Conservation (phyloP, 2,113 vertebrate genomes). For the Rhinoptilus africanus region DNA sequence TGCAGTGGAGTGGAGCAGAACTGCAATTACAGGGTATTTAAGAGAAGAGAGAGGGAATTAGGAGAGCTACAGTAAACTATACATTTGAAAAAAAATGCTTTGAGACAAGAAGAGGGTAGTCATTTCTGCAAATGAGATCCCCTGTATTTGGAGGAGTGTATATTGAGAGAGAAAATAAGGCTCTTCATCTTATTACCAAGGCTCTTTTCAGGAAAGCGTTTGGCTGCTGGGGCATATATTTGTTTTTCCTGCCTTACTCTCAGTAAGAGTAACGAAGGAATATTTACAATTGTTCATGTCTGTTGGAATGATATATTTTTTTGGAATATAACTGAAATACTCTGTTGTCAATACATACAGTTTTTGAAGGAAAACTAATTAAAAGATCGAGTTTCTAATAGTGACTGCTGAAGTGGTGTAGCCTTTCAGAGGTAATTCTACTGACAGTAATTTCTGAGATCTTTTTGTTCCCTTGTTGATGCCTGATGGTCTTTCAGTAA, state of each 20-base stretch:
- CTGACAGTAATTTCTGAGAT: not conserved
- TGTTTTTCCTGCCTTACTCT: not conserved
- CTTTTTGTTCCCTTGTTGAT: not conserved
- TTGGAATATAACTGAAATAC: not conserved
- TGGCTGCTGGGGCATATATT: not conserved
- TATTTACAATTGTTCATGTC: not conserved
- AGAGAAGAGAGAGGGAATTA: not conserved
- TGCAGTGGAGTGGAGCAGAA: not conserved
- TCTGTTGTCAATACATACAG: not conserved
- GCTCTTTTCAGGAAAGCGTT: not conserved
- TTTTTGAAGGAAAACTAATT: conserved; percentile 5
- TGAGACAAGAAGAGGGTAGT: not conserved
- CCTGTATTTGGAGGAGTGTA: not conserved
- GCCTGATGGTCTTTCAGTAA: not conserved
- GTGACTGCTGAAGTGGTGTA: not conserved
- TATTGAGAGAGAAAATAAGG: not conserved
- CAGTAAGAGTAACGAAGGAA: not conserved
- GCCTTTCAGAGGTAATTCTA: not conserved
- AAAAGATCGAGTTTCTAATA: not conserved
- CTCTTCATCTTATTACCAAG: not conserved
- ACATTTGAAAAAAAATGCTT: not conserved
- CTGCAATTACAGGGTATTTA: not conserved
- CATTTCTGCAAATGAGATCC: not conserved
- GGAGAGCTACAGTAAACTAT: not conserved
- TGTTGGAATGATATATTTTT: not conserved